phyloP scores from a whole-genome alignment of 2,113 vertebrate species.

The Chionodraco myersi region DNA sequence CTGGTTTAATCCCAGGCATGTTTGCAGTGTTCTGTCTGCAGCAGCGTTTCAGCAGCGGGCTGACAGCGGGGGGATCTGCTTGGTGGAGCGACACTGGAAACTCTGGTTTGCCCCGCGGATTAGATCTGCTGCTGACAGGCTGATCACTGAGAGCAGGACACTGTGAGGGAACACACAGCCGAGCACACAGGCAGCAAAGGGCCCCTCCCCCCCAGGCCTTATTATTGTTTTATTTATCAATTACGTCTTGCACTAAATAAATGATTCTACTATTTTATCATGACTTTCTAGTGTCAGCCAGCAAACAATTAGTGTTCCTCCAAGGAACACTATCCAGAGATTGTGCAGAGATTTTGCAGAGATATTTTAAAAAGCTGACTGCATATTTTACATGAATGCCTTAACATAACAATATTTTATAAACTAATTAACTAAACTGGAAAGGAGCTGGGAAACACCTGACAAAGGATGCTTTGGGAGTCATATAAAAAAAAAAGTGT shows the following conservation, averaged over 20 bases:
- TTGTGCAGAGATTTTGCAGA: not conserved
- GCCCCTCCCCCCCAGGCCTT: not conserved
- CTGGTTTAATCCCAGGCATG: conserved; percentile 37
- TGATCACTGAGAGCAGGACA: conserved; percentile 42
- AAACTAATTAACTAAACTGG: too few relatives aligned
- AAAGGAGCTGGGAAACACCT: not conserved
- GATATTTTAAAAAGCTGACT: not conserved
- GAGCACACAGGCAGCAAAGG: not conserved
- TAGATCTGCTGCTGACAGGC: conserved; percentile 63
- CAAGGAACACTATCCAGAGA: too few relatives aligned
- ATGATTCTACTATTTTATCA: too few relatives aligned
- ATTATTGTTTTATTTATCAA: not conserved
- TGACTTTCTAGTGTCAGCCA: too few relatives aligned
- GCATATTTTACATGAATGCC: not conserved
- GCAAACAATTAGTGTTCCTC: not conserved
- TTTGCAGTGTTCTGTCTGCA: conserved; percentile 19
- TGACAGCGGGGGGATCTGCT: conserved; percentile 60
- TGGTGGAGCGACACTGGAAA: conserved; percentile 49
- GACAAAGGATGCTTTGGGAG: not conserved
- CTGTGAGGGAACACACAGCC: conserved; percentile 16
- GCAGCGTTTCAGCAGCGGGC: conserved; percentile 16
- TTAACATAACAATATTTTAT: not conserved
- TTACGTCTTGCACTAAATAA: too few relatives aligned
- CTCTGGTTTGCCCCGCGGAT: conserved; percentile 53
- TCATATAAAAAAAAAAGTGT: not conserved